Base-by-base conservation (phyloP, 2,888 invertebrate species). In the Schrankia costaestrigalis region DNA sequence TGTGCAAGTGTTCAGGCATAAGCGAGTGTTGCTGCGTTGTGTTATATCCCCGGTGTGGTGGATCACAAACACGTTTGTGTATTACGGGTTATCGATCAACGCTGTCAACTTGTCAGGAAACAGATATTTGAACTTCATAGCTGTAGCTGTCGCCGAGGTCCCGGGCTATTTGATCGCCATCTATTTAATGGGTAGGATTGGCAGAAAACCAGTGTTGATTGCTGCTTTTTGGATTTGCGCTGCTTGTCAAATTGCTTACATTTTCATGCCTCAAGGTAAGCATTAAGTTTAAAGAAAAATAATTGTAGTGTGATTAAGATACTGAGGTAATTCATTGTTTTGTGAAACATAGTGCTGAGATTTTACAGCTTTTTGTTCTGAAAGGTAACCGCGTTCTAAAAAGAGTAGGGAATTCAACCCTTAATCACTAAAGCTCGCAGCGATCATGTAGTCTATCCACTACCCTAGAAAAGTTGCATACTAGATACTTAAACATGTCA, bases 71-170 rank as follows among this genome's bases (percentile, higher is more conserved):
- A 89, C 90, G 0, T 90, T 92, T 44, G 86, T 92, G 2, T 93
- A 91, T 65, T 92, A 91, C 52, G 92, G 92, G 0, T 61, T 93
- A 30, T 90, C 90, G n/a, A 13, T 25, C 14, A 94, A 93, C 76
- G 91, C 94, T 0, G 92, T 93, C 1, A 87, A 91, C 1, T 78
- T 95, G 18, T 90, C 91, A 3, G 94, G 93, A 10, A 90, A 93
- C 59, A 92, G 91, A 68, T 93, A 94, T 65, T 62, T 93, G 2
- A 95, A 94, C 74, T 95, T 56, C 62, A 92, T 94, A 23, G 63
- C 91, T 26, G 90, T 90, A 0, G 76, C 88, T 1, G 71, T 90
- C 11, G 89, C 93, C 11, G 94, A 94, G 70, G 91, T 94, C 38
- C 94, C 94, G 0, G 93, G 92, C 0, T 92, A 90, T 64, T 76